phyloP scores from a whole-genome alignment of 2,113 vertebrate genomes.

The Stegostoma tigrinum region DNA sequence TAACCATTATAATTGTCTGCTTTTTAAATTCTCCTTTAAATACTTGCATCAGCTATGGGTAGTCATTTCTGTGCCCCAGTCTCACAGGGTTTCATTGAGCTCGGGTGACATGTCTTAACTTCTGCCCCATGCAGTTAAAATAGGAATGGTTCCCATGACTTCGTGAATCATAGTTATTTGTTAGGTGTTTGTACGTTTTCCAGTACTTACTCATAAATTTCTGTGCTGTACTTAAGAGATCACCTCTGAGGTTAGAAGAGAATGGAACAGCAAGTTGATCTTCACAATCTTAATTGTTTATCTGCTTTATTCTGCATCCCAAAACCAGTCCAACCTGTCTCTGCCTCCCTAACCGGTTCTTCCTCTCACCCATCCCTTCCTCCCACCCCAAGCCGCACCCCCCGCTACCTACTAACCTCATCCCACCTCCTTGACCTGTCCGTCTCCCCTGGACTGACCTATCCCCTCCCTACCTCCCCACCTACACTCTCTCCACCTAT shows the following conservation, averaged over 20 bases:
- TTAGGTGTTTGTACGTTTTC: neutral
- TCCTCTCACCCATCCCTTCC: too few relatives aligned
- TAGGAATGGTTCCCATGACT: neutral
- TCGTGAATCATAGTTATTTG: neutral
- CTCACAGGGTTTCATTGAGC: neutral
- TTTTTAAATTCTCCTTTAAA: neutral
- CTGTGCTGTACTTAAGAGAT: neutral
- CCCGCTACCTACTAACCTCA: too few relatives aligned
- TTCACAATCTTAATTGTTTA: neutral
- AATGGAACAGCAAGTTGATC: neutral
- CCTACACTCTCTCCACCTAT: too few relatives aligned
- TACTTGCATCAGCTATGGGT: neutral
- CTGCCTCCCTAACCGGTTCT: too few relatives aligned
- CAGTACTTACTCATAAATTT: neutral
- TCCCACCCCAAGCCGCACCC: too few relatives aligned
- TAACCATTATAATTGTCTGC: neutral
- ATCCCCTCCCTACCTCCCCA: too few relatives aligned
- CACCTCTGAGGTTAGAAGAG: neutral
- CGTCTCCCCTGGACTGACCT: too few relatives aligned
- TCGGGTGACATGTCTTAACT: neutral
- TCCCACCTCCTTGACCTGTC: too few relatives aligned
- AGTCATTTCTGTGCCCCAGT: neutral
- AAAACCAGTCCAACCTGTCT: too few relatives aligned
- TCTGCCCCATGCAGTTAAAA: neutral
- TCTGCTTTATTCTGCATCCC: too few relatives aligned